These are phyloP conservation scores for Musca vetustissima DNA, from an alignment of 1,140 invertebrate genomes.

Conservation along the genomic window DNA sequence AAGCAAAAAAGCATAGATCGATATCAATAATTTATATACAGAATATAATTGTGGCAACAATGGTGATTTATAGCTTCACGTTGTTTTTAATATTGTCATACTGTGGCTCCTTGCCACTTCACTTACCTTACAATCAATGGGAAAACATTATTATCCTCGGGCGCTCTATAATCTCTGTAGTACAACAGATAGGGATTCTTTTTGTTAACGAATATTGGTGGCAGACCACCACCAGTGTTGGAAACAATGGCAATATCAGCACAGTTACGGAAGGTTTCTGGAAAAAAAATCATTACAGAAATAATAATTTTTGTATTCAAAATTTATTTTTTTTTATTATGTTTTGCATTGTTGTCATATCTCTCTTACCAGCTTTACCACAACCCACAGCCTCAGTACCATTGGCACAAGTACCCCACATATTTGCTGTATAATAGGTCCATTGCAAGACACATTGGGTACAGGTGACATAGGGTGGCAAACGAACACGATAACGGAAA, in stretches of 20 bases:
- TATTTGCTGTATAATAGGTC: slow-evolving; percentile 88
- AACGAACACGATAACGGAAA: slow-evolving; percentile 71
- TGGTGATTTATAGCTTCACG: not conserved
- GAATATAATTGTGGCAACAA: not conserved
- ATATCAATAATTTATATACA: not conserved
- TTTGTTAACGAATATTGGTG: slow-evolving; percentile 64
- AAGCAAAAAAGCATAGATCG: slow-evolving; percentile 21
- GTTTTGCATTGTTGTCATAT: not conserved
- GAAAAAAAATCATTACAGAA: slow-evolving; percentile 18
- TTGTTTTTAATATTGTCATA: not conserved
- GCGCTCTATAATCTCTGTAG: slow-evolving; percentile 65
- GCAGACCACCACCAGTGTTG: slow-evolving; percentile 71
- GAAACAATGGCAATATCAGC: slow-evolving; percentile 81
- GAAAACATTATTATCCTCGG: slow-evolving; percentile 63
- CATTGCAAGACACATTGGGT: slow-evolving; percentile 87
- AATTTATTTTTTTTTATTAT: slow-evolving; percentile 1
- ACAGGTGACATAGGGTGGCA: slow-evolving; percentile 81
- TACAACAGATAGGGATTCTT: slow-evolving; percentile 74
- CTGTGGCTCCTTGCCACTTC: not conserved
- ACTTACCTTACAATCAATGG: slow-evolving; percentile 73
- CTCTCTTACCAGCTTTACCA: slow-evolving; percentile 65
- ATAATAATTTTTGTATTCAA: not conserved
- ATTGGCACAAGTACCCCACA: slow-evolving; percentile 84
- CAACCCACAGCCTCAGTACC: slow-evolving; percentile 83
- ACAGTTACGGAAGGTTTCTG: slow-evolving; percentile 84